phyloP scores from a whole-genome alignment of 1,140 invertebrate species.

The Mercenaria mercenaria region DNA sequence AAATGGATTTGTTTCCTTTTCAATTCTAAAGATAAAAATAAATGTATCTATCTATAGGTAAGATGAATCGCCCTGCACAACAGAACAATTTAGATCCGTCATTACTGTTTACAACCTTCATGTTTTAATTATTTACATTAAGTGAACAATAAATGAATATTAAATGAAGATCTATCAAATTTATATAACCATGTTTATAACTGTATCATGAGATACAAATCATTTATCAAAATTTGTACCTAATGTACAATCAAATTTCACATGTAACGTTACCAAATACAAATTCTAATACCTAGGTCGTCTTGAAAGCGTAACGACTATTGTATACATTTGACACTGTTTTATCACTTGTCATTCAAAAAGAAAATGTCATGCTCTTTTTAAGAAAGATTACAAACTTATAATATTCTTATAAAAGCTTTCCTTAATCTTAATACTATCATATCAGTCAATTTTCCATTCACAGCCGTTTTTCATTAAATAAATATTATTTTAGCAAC shows the following conservation, averaged over 20 bases:
- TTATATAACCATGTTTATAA: background rate
- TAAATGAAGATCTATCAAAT: background rate
- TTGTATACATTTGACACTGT: constrained; percentile 6
- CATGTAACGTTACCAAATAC: background rate
- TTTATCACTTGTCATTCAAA: constrained; percentile 10
- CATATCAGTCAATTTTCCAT: background rate
- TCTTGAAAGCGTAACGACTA: background rate
- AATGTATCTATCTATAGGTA: too few relatives aligned
- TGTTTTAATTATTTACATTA: too few relatives aligned
- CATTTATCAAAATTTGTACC: constrained; percentile 7
- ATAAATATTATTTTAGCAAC: constrained; percentile 26
- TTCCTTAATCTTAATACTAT: constrained; percentile 13
- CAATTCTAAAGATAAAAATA: too few relatives aligned
- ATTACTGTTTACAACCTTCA: too few relatives aligned
- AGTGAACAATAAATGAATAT: background rate
- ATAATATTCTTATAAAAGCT: background rate
- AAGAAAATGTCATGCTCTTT: background rate
- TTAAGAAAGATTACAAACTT: background rate
- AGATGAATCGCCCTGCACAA: too few relatives aligned
- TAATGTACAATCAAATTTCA: background rate
- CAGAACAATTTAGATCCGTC: too few relatives aligned
- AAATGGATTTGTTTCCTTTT: too few relatives aligned
- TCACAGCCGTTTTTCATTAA: background rate
- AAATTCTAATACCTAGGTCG: constrained; percentile 5
- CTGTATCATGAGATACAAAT: background rate